Percentiles rank a stretch among this genome's conserved stretches.
Evolutionary conservation across 2,888 invertebrate species (phyloP).

Genomic region (Eristalinus sepulchralis): DNA sequence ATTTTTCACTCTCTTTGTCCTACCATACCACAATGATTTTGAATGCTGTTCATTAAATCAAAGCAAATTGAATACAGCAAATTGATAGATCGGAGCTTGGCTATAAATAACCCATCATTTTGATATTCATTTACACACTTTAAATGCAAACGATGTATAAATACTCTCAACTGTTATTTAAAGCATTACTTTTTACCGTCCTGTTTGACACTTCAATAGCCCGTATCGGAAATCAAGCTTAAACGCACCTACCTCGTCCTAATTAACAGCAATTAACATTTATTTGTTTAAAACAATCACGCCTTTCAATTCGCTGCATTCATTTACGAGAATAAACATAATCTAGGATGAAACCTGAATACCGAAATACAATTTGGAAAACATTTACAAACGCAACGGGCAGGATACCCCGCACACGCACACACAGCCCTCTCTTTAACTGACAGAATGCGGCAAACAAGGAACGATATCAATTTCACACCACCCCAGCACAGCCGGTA

Average conservation of each 20-base stretch:
- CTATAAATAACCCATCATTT: too few species aligned
- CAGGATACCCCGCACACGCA: neutral
- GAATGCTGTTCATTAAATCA: too few species aligned
- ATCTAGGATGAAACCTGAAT: neutral
- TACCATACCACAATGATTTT: too few species aligned
- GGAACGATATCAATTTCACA: constrained; percentile 42
- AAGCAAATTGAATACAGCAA: too few species aligned
- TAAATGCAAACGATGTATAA: too few species aligned
- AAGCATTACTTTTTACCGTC: too few species aligned
- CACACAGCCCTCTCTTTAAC: neutral
- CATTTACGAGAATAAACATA: neutral
- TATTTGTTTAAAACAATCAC: constrained; percentile 31
- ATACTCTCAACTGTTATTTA: too few species aligned
- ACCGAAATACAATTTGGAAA: constrained; percentile 5
- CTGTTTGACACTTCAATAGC: neutral
- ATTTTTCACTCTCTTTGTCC: too few species aligned
- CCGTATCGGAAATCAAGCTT: neutral
- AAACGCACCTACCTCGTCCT: neutral
- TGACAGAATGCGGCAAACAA: constrained; percentile 6
- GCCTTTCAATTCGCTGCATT: constrained; percentile 9
- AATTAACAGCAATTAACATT: neutral
- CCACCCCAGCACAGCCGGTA: constrained; percentile 9
- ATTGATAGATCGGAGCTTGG: too few species aligned
- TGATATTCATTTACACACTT: too few species aligned
- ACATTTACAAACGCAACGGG: neutral